Evolutionary conservation across 1,140 invertebrate species (phyloP), one percentile per base, ranked within the genome.

Genomic region (Aricia agestis): DNA sequence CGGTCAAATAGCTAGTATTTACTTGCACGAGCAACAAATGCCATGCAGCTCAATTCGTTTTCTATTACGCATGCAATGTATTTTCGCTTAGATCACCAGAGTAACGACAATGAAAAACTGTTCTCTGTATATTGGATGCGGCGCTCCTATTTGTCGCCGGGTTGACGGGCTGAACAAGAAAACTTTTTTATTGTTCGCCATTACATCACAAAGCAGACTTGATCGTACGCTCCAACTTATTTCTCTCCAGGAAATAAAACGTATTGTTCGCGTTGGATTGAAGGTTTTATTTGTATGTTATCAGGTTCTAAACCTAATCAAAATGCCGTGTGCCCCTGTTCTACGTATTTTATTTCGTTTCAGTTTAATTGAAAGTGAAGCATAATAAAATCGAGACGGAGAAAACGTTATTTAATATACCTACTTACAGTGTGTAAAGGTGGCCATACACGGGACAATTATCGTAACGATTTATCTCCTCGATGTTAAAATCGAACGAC

Each of bases 171-270:
- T 18, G 18, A 63, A 63, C 59, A 63, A 11, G 59, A 63, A 63
- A 63, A 63, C 18, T 63, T 63, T 52, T 63, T 19, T 63, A 19
- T 25, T 63, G 59, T 63, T 63, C 59, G 19, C 59, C 10, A 63
- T 63, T 63, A 63, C 18, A 63, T 19, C 59, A 63, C 59, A 63
- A 63, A 63, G 59, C 18, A 63, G 59, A 19, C 19, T 19, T 25
- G 59, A 63, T 19, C 59, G 59, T 63, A 63, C 10, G 10, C 59
- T 19, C 1, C 45, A 15, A 52, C 10, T 52, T 52, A 52, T 52
- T 52, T 52, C 45, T 52, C 13, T 52, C 3, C 13, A 52, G 45
- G 13, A 52, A 52, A 52, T 52, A 52, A 52, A 52, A 52, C 45
- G 45, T 52, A 52, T 52, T 52, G 45, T 52, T 15, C 45, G 11